Percentiles rank a stretch among this genome's conserved stretches.
Conservation (phyloP, 2,888 invertebrate species). For the Urechis unicinctus region DNA sequence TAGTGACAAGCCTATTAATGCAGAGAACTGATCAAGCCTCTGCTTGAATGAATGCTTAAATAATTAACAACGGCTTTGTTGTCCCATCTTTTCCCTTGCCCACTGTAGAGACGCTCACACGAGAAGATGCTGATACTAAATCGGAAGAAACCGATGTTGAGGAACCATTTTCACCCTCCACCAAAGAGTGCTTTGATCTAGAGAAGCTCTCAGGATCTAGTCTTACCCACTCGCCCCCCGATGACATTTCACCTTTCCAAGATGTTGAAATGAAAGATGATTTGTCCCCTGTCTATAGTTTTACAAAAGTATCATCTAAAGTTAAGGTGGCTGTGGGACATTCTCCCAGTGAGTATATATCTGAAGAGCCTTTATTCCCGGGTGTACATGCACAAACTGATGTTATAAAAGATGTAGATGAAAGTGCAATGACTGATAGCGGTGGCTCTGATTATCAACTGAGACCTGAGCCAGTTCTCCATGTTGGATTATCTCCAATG, state of each 20-base stretch:
- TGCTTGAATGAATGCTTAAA: too few species aligned
- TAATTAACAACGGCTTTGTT: too few species aligned
- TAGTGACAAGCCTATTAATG: too few species aligned
- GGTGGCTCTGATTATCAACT: too few species aligned
- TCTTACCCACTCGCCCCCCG: constrained; percentile 30
- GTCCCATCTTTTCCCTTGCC: too few species aligned
- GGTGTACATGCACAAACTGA: constrained; percentile 9
- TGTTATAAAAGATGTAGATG: constrained; percentile 1
- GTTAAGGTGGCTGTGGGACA: constrained; percentile 35
- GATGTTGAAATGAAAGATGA: constrained; percentile 25
- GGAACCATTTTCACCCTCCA: constrained; percentile 37
- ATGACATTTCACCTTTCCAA: constrained; percentile 24
- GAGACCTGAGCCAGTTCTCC: not conserved
- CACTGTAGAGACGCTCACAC: too few species aligned
- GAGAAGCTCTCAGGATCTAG: constrained; percentile 25
- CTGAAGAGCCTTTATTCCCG: constrained; percentile 10
- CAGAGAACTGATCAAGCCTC: too few species aligned
- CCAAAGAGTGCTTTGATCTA: constrained; percentile 45
- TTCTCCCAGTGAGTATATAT: constrained; percentile 36
- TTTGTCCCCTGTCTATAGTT: constrained; percentile 32
- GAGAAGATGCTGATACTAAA: constrained; percentile 35
- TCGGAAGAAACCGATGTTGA: constrained; percentile 45
- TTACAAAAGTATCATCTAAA: constrained; percentile 22
- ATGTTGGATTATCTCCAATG: not conserved
- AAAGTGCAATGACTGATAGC: not conserved